Evolutionary conservation across 1,140 invertebrate species (phyloP), one percentile per base, ranked within the genome.

Genomic region (Euborellia annulipes): DNA sequence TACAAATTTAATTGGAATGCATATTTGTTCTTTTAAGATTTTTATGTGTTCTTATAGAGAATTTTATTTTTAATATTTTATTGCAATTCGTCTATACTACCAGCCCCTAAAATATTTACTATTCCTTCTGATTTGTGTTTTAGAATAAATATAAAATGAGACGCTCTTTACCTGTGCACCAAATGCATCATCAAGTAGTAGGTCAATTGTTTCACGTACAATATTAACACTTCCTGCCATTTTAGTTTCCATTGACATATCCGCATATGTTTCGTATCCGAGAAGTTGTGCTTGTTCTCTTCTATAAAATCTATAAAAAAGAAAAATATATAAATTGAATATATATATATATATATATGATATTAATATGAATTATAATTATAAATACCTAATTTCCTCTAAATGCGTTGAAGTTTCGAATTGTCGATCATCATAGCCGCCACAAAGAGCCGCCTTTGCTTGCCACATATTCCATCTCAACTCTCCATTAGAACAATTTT

Each of bases 221-320:
- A 81, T 85, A 19, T 84, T 73, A n/a, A 90, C 62, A 51, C 61
- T 80, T 23, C 78, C 81, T 2, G 88, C 87, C 86, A 95, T 93
- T 71, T 93, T 94, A 0, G 86, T 92, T 67, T 86, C 77, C 85
- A 95, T 89, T 22, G 82, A 88, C 76, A 94, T 77, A 22, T 91
- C 76, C 0, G 73, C 78, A 64, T 71, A 93, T 47, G 70, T 78
- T 41, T 79, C 66, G 61, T 76, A 95, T 0, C 89, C 89, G 38
- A 94, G 64, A 17, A 80, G 50, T 54, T 77, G 67, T 0, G 89
- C 88, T 56, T 84, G 73, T 38, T 80, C 72, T 20, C 59, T 61
- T 57, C 85, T 77, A 54, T 18, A 58, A 59, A 54, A 60, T 16
- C 36, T 36, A 48, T 47, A 4, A 9, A 2, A 13, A 41, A 3